Conservation (phyloP, 2,113 vertebrate genomes). For the Stigmatopora nigra region DNA sequence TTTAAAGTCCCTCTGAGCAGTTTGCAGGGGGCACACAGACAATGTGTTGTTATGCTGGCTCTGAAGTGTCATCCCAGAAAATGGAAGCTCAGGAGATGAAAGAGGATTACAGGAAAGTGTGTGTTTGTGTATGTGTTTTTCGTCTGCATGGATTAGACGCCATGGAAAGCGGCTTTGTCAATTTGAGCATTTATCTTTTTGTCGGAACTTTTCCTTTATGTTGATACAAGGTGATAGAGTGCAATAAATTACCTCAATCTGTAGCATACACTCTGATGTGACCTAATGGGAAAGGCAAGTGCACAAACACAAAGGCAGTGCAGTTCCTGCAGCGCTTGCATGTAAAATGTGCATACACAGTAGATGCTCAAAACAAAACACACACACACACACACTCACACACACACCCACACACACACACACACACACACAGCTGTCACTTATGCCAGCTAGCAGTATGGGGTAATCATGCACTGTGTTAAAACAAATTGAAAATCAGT, state of each 20-base stretch:
- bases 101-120: conserved; percentile 60
- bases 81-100: conserved; percentile 60
- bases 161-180: conserved; percentile 59
- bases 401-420: conserved; percentile 11
- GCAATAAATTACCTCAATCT: conserved; percentile 41
- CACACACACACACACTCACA: not conserved
- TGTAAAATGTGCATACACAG: conserved; percentile 17
- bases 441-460: conserved; percentile 29
- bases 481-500: conserved; percentile 68
- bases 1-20: conserved; percentile 57
- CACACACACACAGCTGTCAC: conserved; percentile 32
- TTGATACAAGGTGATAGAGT: conserved; percentile 42
- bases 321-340: conserved; percentile 4
- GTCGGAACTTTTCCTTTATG: conserved; percentile 46
- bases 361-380: conserved; percentile 2
- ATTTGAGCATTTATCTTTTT: conserved; percentile 50
- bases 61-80: conserved; percentile 65
- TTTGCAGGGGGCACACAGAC: conserved; percentile 53
- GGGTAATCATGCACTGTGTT: conserved; percentile 55
- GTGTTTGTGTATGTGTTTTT: conserved; percentile 52
- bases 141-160: conserved; percentile 58
- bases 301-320: conserved; percentile 9
- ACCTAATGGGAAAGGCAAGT: conserved; percentile 25
- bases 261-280: conserved; percentile 21
- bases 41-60: conserved; percentile 56